Base-by-base conservation (phyloP, 2,113 vertebrate genomes). In the Galbula dea region DNA sequence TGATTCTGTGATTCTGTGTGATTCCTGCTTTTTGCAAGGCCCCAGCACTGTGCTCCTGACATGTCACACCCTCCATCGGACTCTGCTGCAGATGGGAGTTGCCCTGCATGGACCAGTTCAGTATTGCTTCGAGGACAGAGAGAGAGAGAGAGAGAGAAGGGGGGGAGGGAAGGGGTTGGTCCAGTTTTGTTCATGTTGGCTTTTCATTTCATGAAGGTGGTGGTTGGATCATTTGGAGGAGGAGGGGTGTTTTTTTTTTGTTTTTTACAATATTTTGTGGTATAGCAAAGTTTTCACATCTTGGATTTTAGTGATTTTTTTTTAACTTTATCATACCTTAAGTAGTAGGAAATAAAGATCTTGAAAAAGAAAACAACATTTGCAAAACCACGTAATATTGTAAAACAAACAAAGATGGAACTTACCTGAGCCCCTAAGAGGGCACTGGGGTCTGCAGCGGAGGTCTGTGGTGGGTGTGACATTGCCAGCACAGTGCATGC, bases 181-280 rank as follows among this genome's bases (percentile, higher is more conserved):
- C 37, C 27, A 67, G 55, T 86, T 54, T 11, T 43, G 52, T 81
- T 49, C 5, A n/a, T 46, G 51, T 66, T 63, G 43, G 30, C 41
- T 73, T 87, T 80, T 51, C 3, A 1, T 59, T 89, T 37, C 71
- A 73, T 20, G 1, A n/a, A 65, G 49, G 9, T 69, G 59, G 37
- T 37, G 66, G 34, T 6, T 36, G 46, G 30, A 8, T 77, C 36
- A 59, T 71, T 29, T 11, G 3, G 36, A 66, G 24, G 11, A n/a
- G 55, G 17, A 32, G n/a, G n/a, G n/a, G 21, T 20, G 20, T 10
- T 2, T 32, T 66, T 72, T 93, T 94, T 96, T 96, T 96, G 19
- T 82, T 96, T 94, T 97, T 97, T 97, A 97, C 96, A 97, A 95
- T 97, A 97, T 97, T 97, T 71, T 95, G 95, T 95, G 96, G 95